Percentiles rank a stretch among this genome's conserved stretches.
Conservation (phyloP, 2,113 vertebrate species). For the Piprites chloris region DNA sequence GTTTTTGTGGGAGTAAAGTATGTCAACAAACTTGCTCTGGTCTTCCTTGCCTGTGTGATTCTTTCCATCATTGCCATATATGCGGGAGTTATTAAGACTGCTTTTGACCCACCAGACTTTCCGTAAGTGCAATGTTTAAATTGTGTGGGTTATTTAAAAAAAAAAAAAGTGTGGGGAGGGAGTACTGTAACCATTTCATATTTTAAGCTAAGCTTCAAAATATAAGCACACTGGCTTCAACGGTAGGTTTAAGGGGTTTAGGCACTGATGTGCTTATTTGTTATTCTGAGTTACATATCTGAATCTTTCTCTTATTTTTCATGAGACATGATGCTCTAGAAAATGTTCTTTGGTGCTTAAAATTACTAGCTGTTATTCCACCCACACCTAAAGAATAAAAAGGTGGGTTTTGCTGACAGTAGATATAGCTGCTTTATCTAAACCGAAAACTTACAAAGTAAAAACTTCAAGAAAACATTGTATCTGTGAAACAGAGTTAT, state of each 20-base stretch:
- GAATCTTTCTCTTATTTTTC: background rate
- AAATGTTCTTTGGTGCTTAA: background rate
- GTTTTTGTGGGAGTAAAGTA: constrained; percentile 97
- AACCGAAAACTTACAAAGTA: background rate
- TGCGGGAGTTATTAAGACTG: constrained; percentile 92
- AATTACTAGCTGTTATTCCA: background rate
- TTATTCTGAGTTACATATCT: background rate
- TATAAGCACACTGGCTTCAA: background rate
- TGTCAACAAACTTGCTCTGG: constrained; percentile 93
- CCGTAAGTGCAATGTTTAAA: constrained; percentile 76
- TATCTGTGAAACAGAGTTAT: background rate
- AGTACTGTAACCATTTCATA: background rate
- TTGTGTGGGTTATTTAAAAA: background rate
- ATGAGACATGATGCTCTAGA: background rate
- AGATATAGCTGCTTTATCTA: background rate
- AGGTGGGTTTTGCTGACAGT: background rate
- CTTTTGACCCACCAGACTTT: constrained; percentile 87
- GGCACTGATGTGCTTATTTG: background rate
- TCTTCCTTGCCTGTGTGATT: constrained; percentile 93
- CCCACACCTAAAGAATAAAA: background rate
- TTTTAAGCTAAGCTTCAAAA: background rate
- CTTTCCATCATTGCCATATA: constrained; percentile 95
- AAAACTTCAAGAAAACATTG: background rate
- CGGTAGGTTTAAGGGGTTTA: background rate
- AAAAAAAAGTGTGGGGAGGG: background rate